Evolutionary conservation across 2,888 invertebrate genomes (phyloP).

Genomic region (Rhagonycha fulva): DNA sequence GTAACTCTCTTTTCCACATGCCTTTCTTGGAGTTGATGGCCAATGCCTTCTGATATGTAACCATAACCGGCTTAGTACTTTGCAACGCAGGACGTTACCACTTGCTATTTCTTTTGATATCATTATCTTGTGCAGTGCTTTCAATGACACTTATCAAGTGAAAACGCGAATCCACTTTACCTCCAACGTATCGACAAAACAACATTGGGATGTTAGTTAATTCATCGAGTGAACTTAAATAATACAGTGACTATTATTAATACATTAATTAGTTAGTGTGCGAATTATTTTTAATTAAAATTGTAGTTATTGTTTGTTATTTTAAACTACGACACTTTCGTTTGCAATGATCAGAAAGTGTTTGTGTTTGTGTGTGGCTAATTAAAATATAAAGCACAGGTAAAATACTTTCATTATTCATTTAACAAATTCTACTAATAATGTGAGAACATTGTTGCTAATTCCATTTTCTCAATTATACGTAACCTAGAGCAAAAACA

Average conservation of each 20-base stretch:
- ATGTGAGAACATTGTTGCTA: neutral
- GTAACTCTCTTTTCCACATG: constrained; percentile 37
- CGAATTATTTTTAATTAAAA: neutral
- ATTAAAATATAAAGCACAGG: constrained; percentile 9
- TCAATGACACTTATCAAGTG: neutral
- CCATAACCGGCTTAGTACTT: constrained; percentile 38
- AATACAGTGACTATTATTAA: neutral
- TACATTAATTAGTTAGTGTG: neutral
- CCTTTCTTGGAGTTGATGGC: constrained; percentile 36
- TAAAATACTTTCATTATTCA: constrained; percentile 13
- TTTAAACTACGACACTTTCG: neutral
- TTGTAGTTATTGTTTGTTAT: neutral
- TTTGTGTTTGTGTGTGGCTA: neutral
- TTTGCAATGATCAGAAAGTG: constrained; percentile 18
- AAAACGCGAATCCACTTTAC: neutral
- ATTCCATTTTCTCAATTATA: neutral
- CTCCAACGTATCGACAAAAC: neutral
- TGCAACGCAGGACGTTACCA: constrained; percentile 24
- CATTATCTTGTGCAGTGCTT: neutral
- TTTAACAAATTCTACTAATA: neutral
- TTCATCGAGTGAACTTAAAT: neutral
- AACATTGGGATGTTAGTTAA: neutral
- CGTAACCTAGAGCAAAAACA: neutral
- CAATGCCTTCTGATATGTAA: constrained; percentile 37
- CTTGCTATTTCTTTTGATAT: constrained; percentile 14